These are phyloP conservation scores for Leptonema lineaticorne DNA, from an alignment of 1,140 invertebrate species.

Conservation along the genomic window DNA sequence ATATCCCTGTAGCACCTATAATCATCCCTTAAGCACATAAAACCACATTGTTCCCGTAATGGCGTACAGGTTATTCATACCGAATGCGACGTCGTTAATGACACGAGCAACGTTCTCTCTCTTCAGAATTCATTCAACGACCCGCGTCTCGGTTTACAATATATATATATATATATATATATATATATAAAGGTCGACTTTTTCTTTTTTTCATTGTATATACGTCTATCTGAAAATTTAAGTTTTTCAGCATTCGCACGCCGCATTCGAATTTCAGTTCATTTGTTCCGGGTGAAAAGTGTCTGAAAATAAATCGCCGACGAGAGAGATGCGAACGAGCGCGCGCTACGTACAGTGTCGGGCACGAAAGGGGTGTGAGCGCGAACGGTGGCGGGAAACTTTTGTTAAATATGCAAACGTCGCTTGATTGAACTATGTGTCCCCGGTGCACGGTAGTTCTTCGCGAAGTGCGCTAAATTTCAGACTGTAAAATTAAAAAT, in stretches of 20 bases:
- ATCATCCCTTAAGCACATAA: too few species aligned
- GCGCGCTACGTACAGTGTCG: too few species aligned
- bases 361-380: background rate
- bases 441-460: background rate
- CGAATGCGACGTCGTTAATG: background rate
- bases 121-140: too few species aligned
- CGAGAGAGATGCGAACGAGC: too few species aligned
- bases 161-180: too few species aligned
- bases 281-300: background rate
- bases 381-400: background rate
- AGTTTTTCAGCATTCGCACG: too few species aligned
- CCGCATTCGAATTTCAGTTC: too few species aligned
- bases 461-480: background rate
- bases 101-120: background rate
- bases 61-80: background rate
- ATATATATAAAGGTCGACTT: too few species aligned
- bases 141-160: too few species aligned
- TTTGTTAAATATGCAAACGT: slow-evolving; percentile 12
- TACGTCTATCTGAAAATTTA: too few species aligned
- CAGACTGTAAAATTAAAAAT: slow-evolving; percentile 7
- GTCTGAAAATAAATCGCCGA: background rate
- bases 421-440: slow-evolving; percentile 16
- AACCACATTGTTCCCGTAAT: background rate
- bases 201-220: too few species aligned
- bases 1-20: too few species aligned